Evolutionary conservation across 2,797 vertebrate species (phyloP).

Genomic region (Galago senegalensis): DNA sequence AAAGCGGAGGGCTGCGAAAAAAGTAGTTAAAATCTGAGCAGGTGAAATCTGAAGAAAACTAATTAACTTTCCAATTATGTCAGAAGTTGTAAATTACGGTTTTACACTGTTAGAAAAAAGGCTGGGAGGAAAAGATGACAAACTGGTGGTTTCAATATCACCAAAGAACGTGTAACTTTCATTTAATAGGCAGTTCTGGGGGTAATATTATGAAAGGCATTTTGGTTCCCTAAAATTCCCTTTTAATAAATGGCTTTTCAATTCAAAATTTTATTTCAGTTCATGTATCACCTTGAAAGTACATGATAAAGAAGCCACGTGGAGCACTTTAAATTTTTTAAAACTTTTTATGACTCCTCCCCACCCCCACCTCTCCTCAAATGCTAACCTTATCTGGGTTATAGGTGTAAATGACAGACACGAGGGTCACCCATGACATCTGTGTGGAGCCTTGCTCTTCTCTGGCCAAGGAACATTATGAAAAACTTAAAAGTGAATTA

Average conservation of each 20-base stretch:
- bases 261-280: slow-evolving; percentile 83
- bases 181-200: slow-evolving; percentile 71
- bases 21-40: slow-evolving; percentile 75
- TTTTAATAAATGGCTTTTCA: slow-evolving; percentile 81
- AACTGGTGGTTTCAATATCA: slow-evolving; percentile 69
- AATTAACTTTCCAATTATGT: slow-evolving; percentile 87
- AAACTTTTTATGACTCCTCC: slow-evolving; percentile 80
- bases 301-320: slow-evolving; percentile 70
- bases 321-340: background rate
- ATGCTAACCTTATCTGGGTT: slow-evolving; percentile 69
- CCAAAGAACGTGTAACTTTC: slow-evolving; percentile 73
- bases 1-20: slow-evolving; percentile 62
- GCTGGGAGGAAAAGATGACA: slow-evolving; percentile 65
- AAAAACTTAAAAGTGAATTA: slow-evolving; percentile 88
- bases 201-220: slow-evolving; percentile 74
- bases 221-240: slow-evolving; percentile 81
- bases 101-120: slow-evolving; percentile 77
- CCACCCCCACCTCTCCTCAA: background rate
- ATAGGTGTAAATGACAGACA: slow-evolving; percentile 81
- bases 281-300: slow-evolving; percentile 85
- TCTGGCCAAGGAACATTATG: slow-evolving; percentile 80
- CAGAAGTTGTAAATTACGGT: slow-evolving; percentile 84
- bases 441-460: slow-evolving; percentile 66
- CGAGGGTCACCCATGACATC: slow-evolving; percentile 69
- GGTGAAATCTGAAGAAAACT: slow-evolving; percentile 87